Conservation (phyloP, 2,888 invertebrate species). For the Lasius fuliginosus region DNA sequence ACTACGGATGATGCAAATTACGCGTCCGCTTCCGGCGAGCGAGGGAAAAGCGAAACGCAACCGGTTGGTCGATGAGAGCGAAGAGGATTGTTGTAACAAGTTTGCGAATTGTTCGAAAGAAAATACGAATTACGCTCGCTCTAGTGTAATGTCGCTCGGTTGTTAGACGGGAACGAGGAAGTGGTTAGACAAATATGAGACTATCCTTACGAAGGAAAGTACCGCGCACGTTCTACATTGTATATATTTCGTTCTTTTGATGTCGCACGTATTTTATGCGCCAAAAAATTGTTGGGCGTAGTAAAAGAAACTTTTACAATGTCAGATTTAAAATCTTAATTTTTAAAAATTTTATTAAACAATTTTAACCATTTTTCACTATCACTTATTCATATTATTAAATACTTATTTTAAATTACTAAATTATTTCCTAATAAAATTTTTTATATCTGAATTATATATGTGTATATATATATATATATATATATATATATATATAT, state of each 20-base stretch:
- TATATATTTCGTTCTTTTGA: constrained; percentile 10
- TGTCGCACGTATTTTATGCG: background rate
- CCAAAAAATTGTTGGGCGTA: background rate
- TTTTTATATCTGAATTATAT: background rate
- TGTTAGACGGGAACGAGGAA: constrained; percentile 41
- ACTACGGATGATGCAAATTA: constrained; percentile 62
- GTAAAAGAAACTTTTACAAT: background rate
- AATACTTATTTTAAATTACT: constrained; percentile 5
- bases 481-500: too few relatives aligned
- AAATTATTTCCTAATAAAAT: background rate
- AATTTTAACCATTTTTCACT: background rate
- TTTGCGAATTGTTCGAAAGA: constrained; percentile 50
- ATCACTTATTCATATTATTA: background rate
- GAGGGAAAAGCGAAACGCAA: constrained; percentile 16
- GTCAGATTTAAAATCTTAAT: background rate
- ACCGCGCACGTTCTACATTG: background rate
- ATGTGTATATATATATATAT: background rate
- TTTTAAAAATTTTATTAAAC: background rate
- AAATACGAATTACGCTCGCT: constrained; percentile 44
- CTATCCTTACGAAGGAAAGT: constrained; percentile 12
- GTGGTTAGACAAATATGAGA: constrained; percentile 34
- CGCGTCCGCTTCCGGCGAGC: constrained; percentile 50
- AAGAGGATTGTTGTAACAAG: constrained; percentile 45
- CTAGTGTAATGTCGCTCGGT: constrained; percentile 36
- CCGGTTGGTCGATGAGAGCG: constrained; percentile 40